Conservation (phyloP, 2,113 vertebrate species). For the Scomber scombrus region DNA sequence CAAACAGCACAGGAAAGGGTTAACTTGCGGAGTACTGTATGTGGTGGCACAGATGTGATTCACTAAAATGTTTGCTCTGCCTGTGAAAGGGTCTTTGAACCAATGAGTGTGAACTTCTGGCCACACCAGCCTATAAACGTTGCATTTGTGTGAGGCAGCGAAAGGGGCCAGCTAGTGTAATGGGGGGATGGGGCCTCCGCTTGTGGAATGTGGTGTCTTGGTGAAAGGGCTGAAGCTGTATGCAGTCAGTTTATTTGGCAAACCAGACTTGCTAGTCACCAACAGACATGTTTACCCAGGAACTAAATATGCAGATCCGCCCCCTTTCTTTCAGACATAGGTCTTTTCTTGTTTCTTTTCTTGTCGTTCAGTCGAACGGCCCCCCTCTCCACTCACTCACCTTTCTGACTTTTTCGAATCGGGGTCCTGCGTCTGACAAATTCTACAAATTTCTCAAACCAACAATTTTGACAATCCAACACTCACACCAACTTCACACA, state of each 20-base stretch:
- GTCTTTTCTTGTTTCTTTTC: conserved; percentile 6
- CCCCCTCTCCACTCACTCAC: no score
- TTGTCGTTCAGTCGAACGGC: no score
- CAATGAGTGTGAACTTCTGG: conserved; percentile 84
- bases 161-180: conserved; percentile 78
- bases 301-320: conserved; percentile 61
- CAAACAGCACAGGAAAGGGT: conserved; percentile 41
- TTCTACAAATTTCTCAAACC: no score
- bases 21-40: conserved; percentile 67
- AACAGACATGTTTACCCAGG: conserved; percentile 74
- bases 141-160: conserved; percentile 80
- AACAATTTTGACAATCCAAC: no score
- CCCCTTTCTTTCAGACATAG: conserved; percentile 44
- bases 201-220: conserved; percentile 84
- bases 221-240: conserved; percentile 81
- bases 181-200: conserved; percentile 78
- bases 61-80: conserved; percentile 81
- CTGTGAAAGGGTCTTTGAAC: conserved; percentile 84
- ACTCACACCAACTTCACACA: no score
- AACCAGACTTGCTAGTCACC: conserved; percentile 75
- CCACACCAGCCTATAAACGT: conserved; percentile 81
- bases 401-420: no score
- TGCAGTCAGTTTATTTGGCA: conserved; percentile 81
- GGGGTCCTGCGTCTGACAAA: no score
- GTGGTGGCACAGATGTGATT: conserved; percentile 77